Percentiles rank a stretch among this genome's conserved stretches.
Evolutionary conservation across 2,797 vertebrate genomes (phyloP).

Genomic region (Siniperca scherzeri): DNA sequence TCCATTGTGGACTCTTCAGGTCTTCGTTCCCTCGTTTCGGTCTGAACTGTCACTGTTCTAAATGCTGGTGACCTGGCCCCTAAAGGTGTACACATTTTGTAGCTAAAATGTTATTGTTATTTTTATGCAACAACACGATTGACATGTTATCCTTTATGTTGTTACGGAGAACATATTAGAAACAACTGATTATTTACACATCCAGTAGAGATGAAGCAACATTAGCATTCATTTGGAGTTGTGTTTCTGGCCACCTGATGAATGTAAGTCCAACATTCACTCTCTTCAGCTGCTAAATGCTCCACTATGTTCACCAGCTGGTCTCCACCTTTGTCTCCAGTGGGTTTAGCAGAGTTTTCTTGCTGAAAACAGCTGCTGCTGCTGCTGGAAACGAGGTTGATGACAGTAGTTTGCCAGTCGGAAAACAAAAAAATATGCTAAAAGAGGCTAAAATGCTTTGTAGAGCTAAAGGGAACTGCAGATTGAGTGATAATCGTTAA

Average conservation of each 20-base stretch:
- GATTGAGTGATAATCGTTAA: not conserved
- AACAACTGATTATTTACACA: too few relatives aligned
- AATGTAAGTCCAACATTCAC: too few relatives aligned
- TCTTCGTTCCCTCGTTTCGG: not conserved
- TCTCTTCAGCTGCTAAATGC: not conserved
- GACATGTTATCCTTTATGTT: too few relatives aligned
- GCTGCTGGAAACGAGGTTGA: not conserved
- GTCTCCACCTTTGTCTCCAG: not conserved
- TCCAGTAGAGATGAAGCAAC: too few relatives aligned
- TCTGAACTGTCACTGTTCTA: not conserved
- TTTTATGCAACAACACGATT: too few relatives aligned
- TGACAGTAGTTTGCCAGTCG: not conserved
- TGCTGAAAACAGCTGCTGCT: not conserved
- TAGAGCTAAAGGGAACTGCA: not conserved
- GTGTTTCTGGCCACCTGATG: too few relatives aligned
- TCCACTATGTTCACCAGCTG: not conserved
- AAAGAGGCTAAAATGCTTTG: not conserved
- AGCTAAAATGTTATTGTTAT: too few relatives aligned
- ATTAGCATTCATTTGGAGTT: not conserved
- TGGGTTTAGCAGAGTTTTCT: not conserved
- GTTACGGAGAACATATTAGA: too few relatives aligned
- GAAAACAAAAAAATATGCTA: not conserved
- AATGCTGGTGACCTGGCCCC: too few relatives aligned
- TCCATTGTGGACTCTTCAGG: not conserved
- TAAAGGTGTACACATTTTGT: too few relatives aligned